Percentiles rank a stretch among this genome's conserved stretches.
These are phyloP conservation scores for Catagonus wagneri DNA, from an alignment of 2,113 vertebrate genomes.

Conservation along the genomic window DNA sequence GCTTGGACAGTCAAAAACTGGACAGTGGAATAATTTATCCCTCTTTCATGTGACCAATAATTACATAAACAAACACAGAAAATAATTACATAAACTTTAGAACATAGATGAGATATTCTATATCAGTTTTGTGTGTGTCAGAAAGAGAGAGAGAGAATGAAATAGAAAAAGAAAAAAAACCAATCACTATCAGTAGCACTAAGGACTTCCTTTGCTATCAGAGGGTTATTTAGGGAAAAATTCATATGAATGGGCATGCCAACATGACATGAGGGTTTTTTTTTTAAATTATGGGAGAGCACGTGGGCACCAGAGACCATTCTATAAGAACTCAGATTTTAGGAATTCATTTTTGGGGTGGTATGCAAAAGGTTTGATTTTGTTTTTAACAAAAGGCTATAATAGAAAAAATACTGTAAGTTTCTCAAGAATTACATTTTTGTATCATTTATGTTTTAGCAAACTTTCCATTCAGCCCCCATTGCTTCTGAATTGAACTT, in stretches of 20 bases:
- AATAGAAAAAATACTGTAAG: background rate
- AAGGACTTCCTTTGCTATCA: background rate
- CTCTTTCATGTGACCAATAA: background rate
- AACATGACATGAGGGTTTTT: background rate
- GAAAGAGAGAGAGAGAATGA: background rate
- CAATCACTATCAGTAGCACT: background rate
- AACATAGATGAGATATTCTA: background rate
- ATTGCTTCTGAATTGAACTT: background rate
- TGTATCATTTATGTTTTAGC: background rate
- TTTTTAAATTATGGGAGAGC: background rate
- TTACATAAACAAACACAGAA: background rate
- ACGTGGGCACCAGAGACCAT: background rate
- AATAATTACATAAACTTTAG: background rate
- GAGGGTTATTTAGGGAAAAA: background rate
- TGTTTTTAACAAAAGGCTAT: background rate
- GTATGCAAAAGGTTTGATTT: conserved; percentile 3
- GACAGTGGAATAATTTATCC: background rate
- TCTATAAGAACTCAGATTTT: conserved; percentile 4
- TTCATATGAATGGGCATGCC: background rate
- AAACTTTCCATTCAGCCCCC: background rate
- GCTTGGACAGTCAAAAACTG: background rate
- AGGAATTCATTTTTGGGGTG: conserved; percentile 7
- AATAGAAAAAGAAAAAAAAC: background rate
- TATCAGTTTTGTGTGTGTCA: background rate
- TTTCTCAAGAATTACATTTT: background rate